A percentile compares a stretch with the other conserved stretches of the same genome.
These are phyloP conservation scores for Zaprionus ornatus DNA, from an alignment of 1,140 invertebrate genomes.

Conservation along the genomic window DNA sequence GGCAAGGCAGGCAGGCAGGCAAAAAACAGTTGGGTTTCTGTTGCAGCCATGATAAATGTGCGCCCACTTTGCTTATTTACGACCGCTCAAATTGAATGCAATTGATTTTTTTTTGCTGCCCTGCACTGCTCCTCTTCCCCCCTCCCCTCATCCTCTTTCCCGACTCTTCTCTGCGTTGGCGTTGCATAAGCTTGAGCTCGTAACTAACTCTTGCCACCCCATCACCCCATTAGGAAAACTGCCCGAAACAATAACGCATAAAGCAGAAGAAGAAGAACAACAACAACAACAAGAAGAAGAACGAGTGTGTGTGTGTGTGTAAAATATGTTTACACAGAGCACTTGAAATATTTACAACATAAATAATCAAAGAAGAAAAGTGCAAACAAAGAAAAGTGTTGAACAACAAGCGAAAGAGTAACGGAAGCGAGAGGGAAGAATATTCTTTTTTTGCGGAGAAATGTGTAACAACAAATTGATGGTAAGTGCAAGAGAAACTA, in stretches of 20 bases:
- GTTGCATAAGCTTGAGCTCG: conserved; percentile 60
- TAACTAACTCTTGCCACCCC: conserved; percentile 34
- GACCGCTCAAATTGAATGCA: conserved; percentile 77
- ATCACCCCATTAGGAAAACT: conserved; percentile 39
- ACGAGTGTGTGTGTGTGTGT: conserved; percentile 47
- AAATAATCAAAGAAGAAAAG: conserved; percentile 44
- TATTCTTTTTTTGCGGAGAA: conserved; percentile 75
- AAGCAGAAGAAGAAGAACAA: conserved; percentile 40
- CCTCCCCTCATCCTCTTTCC: neutral
- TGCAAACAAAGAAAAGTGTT: conserved; percentile 51
- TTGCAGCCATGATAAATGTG: conserved; percentile 68
- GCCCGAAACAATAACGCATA: conserved; percentile 42
- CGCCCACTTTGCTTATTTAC: conserved; percentile 67
- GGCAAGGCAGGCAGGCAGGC: neutral
- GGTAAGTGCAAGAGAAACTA: conserved; percentile 51
- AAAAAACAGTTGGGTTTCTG: conserved; percentile 39
- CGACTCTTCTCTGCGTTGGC: conserved; percentile 49
- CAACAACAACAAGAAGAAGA: conserved; percentile 28
- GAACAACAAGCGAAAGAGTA: conserved; percentile 17
- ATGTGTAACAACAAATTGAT: conserved; percentile 77
- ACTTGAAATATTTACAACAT: conserved; percentile 49
- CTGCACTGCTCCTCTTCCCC: neutral
- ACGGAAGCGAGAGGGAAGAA: conserved; percentile 34
- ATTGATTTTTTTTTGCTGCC: conserved; percentile 65
- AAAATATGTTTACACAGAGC: conserved; percentile 57